These are phyloP conservation scores for Bubalus kerabau DNA, from an alignment of 2,113 vertebrate genomes.

Conservation along the genomic window DNA sequence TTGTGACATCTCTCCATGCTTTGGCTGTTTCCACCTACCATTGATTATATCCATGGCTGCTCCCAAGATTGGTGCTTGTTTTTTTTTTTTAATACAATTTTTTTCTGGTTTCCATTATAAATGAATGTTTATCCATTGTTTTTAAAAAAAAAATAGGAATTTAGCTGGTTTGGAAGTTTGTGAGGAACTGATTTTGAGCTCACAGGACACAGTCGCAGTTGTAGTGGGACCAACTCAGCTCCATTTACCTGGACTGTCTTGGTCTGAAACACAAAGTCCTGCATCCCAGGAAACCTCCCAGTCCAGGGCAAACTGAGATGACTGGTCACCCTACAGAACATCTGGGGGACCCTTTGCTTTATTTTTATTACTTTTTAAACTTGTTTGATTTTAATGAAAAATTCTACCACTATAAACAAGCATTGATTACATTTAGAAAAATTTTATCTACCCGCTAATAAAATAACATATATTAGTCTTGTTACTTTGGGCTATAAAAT, in stretches of 20 bases:
- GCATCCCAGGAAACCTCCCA: neutral
- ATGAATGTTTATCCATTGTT: neutral
- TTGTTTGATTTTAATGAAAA: neutral
- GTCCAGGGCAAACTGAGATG: fast-evolving
- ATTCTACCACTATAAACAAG: neutral
- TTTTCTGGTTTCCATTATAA: neutral
- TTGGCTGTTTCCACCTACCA: neutral
- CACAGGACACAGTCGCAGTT: neutral
- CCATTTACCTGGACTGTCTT: neutral
- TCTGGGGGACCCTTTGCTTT: neutral
- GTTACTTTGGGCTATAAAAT: neutral
- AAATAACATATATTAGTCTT: neutral
- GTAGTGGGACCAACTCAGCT: neutral
- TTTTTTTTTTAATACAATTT: neutral
- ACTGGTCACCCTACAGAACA: neutral
- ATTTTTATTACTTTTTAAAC: neutral
- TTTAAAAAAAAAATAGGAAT: neutral
- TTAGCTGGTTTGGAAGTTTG: neutral
- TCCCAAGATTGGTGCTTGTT: neutral
- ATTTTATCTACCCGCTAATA: neutral
- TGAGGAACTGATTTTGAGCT: neutral
- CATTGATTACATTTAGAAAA: neutral
- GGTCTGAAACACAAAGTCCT: neutral
- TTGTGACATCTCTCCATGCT: neutral
- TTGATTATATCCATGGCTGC: neutral